A percentile compares a stretch with the other conserved stretches of the same genome.
Evolutionary conservation across 2,797 vertebrate species (phyloP).

Genomic region (Pagetopsis macropterus): DNA sequence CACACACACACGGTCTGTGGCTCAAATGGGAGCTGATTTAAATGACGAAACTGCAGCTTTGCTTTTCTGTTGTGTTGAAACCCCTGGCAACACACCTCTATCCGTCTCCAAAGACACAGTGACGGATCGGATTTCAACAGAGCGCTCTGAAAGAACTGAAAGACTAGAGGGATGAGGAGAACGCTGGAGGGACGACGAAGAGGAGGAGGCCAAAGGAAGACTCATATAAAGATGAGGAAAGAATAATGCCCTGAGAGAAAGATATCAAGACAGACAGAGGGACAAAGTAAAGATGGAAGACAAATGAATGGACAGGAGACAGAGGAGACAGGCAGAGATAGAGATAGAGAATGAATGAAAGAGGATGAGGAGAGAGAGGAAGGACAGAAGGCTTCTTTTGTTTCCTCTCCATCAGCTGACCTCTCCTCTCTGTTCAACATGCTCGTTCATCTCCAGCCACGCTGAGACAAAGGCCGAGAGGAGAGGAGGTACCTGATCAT

Average conservation of each 20-base stretch:
- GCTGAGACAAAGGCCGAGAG: conserved; percentile 57
- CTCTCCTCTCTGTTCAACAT: conserved; percentile 68
- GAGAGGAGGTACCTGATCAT: conserved; percentile 29
- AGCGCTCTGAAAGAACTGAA: conserved; percentile 52
- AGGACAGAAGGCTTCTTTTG: conserved; percentile 75
- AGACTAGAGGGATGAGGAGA: conserved; percentile 31
- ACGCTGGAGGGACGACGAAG: neutral
- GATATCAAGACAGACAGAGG: conserved; percentile 16
- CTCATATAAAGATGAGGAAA: conserved; percentile 32
- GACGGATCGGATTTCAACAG: conserved; percentile 78
- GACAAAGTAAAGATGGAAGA: conserved; percentile 2
- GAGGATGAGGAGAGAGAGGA: conserved; percentile 39
- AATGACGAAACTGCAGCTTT: conserved; percentile 72
- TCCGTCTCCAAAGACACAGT: conserved; percentile 71
- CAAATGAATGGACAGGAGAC: neutral
- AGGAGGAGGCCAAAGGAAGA: conserved; percentile 44
- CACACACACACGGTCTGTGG: neutral
- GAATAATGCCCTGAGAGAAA: conserved; percentile 35
- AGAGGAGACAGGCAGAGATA: conserved; percentile 30
- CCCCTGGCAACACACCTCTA: conserved; percentile 72
- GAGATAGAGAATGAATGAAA: conserved; percentile 29
- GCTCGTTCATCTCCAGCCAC: conserved; percentile 74
- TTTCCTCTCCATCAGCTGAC: conserved; percentile 64
- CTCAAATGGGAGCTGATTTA: conserved; percentile 45
- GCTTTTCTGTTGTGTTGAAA: conserved; percentile 68